Evolutionary conservation across 2,113 vertebrate species (phyloP).

Genomic region (Synchiropus splendidus): DNA sequence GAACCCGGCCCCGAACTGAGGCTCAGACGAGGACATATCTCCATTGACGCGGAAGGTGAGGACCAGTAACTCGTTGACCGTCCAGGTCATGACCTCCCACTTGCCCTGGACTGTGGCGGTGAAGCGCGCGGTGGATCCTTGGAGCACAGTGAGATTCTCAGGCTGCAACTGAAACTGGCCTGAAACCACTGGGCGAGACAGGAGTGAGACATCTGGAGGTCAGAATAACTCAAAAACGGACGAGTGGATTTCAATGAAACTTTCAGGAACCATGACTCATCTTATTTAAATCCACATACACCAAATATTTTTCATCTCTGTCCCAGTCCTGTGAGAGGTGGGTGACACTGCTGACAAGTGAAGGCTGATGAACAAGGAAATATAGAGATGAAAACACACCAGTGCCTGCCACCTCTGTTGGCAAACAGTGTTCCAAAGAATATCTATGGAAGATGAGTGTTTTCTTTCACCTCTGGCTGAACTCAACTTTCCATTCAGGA

Average conservation of each 20-base stretch:
- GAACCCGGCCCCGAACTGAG: conserved; percentile 22
- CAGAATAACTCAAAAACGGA: not conserved
- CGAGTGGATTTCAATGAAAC: not conserved
- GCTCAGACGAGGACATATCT: rapidly evolving
- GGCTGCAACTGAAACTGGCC: conserved; percentile 43
- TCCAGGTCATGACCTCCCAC: conserved; percentile 40
- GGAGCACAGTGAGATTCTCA: conserved; percentile 14
- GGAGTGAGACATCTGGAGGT: too few relatives aligned
- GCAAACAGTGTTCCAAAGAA: too few relatives aligned
- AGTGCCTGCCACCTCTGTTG: too few relatives aligned
- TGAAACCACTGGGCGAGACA: conserved; percentile 18
- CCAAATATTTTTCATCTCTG: too few relatives aligned
- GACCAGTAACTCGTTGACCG: not conserved
- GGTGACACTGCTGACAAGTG: too few relatives aligned
- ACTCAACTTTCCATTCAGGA: not conserved
- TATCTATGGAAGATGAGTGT: too few relatives aligned
- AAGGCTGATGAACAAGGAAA: too few relatives aligned
- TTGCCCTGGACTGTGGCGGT: conserved; percentile 21
- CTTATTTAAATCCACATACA: too few relatives aligned
- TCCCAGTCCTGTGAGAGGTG: too few relatives aligned
- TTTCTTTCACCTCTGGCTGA: not conserved
- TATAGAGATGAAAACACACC: too few relatives aligned
- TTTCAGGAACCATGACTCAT: too few relatives aligned
- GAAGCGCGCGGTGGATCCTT: conserved; percentile 32
- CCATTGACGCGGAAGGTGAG: rapidly evolving